These are phyloP conservation scores for Ophion ventricosus DNA, from an alignment of 2,888 invertebrate species.

Conservation along the genomic window DNA sequence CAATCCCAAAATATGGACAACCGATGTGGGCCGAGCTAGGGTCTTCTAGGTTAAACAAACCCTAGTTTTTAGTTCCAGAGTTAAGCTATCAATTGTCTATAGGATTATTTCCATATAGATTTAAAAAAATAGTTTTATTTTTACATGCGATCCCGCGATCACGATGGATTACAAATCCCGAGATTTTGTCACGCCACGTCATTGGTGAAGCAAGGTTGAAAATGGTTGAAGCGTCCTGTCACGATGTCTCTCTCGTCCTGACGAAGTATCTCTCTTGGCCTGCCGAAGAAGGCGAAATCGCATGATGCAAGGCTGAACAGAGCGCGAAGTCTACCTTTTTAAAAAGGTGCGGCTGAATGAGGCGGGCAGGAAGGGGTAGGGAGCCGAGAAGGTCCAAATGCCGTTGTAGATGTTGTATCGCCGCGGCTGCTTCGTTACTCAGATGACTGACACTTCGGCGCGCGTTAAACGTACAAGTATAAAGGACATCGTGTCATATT, in stretches of 20 bases:
- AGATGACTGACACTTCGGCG: constrained; percentile 68
- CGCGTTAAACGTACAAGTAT: constrained; percentile 65
- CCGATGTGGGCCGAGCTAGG: too few species aligned
- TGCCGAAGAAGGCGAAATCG: constrained; percentile 52
- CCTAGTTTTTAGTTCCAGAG: not conserved
- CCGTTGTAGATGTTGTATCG: constrained; percentile 44
- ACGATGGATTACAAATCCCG: not conserved
- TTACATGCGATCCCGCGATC: not conserved
- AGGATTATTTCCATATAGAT: not conserved
- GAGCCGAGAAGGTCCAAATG: constrained; percentile 44
- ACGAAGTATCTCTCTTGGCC: not conserved
- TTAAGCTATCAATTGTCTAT: not conserved
- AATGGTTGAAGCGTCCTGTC: constrained; percentile 28
- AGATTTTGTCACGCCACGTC: constrained; percentile 8
- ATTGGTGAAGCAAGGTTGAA: constrained; percentile 3
- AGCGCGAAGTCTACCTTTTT: constrained; percentile 42
- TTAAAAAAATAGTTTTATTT: not conserved
- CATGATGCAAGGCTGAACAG: constrained; percentile 58
- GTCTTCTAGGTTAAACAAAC: not conserved
- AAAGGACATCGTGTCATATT: constrained; percentile 69
- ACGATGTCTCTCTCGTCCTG: constrained; percentile 1
- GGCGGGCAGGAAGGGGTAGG: constrained; percentile 18
- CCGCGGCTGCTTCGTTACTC: constrained; percentile 65
- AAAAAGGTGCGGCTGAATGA: constrained; percentile 32
- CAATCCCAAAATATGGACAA: not conserved